These are phyloP conservation scores for Carlito syrichta DNA, from an alignment of 2,113 vertebrate species.

Conservation along the genomic window DNA sequence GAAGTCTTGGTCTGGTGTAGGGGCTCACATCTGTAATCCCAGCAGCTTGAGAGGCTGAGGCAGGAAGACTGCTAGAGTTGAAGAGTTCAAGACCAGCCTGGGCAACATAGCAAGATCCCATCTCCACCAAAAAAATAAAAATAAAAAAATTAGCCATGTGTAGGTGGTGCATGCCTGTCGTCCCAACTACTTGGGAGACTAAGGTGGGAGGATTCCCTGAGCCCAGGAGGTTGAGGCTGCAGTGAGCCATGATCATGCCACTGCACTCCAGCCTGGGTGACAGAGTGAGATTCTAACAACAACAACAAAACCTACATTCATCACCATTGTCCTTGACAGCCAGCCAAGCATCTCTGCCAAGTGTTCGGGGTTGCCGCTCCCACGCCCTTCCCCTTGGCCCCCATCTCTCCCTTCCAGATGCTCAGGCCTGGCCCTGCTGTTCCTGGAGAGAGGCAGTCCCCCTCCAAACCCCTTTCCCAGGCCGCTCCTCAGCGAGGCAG, in stretches of 20 bases:
- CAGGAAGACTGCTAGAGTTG: not conserved
- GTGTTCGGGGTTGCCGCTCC: not conserved
- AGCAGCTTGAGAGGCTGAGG: not conserved
- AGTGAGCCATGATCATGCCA: not conserved
- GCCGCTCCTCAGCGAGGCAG: slow-evolving; percentile 48
- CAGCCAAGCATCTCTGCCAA: not conserved
- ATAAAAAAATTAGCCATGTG: not conserved
- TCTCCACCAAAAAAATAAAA: not conserved
- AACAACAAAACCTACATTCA: not conserved
- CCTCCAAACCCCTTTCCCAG: slow-evolving; percentile 33
- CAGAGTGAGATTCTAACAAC: not conserved
- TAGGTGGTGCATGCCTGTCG: not conserved
- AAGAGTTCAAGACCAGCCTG: not conserved
- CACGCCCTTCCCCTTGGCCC: not conserved
- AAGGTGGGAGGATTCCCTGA: not conserved
- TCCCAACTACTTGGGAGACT: not conserved
- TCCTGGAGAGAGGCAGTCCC: slow-evolving; percentile 45
- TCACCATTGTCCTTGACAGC: not conserved
- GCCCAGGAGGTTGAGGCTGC: not conserved
- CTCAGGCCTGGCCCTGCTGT: not conserved
- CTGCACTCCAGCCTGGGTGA: not conserved
- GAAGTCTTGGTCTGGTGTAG: rapidly evolving
- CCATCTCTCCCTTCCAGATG: not conserved
- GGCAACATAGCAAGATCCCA: not conserved
- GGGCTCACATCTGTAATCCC: not conserved